Conservation (phyloP, 2,888 invertebrate genomes). For the Leucophenga montana region DNA sequence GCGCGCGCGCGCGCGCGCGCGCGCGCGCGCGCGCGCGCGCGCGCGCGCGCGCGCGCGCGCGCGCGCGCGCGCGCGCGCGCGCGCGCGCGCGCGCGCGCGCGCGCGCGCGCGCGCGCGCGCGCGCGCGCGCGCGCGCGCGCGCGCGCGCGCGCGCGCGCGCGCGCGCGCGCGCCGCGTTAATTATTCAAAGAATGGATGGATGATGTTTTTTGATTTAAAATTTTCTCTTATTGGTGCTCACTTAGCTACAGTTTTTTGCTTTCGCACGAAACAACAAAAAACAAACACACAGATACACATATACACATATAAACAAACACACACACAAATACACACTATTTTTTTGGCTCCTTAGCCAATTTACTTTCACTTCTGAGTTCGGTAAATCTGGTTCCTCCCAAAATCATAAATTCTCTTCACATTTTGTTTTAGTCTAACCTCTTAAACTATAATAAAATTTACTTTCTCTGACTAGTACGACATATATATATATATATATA, state of each 20-base stretch:
- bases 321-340: neutral
- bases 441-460: neutral
- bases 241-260: neutral
- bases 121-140: too few species aligned
- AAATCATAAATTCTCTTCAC: neutral
- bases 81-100: too few species aligned
- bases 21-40: too few species aligned
- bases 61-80: too few species aligned
- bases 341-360: neutral
- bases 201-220: neutral
- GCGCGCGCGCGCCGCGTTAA: too few species aligned
- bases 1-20: too few species aligned
- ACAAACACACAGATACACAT: neutral
- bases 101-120: too few species aligned
- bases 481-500: too few species aligned
- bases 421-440: neutral
- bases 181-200: neutral
- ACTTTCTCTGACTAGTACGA: slow-evolving; percentile 7
- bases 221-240: slow-evolving; percentile 8
- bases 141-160: too few species aligned
- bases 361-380: neutral
- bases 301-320: neutral
- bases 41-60: too few species aligned
- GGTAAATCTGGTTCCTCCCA: too few species aligned
- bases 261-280: neutral